phyloP scores from a whole-genome alignment of 2,797 vertebrate species.

The Euthynnus affinis region DNA sequence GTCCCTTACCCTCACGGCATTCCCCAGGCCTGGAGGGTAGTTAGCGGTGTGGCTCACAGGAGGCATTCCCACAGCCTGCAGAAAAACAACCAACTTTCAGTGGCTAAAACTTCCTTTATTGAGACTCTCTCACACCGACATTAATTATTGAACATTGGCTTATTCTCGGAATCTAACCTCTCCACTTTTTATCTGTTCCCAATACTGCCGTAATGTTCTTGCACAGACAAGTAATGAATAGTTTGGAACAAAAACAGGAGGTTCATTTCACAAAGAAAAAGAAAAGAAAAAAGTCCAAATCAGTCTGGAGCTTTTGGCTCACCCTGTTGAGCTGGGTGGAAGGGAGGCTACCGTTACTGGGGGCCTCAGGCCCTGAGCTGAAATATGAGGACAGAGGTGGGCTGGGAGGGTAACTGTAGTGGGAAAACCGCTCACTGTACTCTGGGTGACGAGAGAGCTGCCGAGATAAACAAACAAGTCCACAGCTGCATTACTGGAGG shows the following conservation, averaged over 20 bases:
- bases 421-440: slow-evolving; percentile 79
- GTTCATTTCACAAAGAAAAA: neutral
- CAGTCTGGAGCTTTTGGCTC: slow-evolving; percentile 25
- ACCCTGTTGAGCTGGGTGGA: slow-evolving; percentile 90
- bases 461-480: slow-evolving; percentile 24
- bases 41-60: slow-evolving; percentile 82
- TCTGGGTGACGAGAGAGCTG: slow-evolving; percentile 74
- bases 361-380: slow-evolving; percentile 80
- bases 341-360: slow-evolving; percentile 72
- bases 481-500: neutral
- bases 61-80: slow-evolving; percentile 90
- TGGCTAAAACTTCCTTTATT: slow-evolving; percentile 24
- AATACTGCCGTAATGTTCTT: neutral
- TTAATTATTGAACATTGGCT: slow-evolving; percentile 50
- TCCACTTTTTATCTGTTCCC: slow-evolving; percentile 10
- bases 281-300: neutral
- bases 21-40: slow-evolving; percentile 84
- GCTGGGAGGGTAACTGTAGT: slow-evolving; percentile 78
- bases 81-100: slow-evolving; percentile 50
- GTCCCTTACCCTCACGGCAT: slow-evolving; percentile 83
- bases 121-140: slow-evolving; percentile 17
- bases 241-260: slow-evolving; percentile 10
- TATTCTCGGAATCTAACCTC: slow-evolving; percentile 35
- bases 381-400: slow-evolving; percentile 88
- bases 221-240: slow-evolving; percentile 31